Evolutionary conservation across 2,797 vertebrate species (phyloP), one percentile per base, ranked within the genome.

Genomic region (Sebastes jordani): DNA sequence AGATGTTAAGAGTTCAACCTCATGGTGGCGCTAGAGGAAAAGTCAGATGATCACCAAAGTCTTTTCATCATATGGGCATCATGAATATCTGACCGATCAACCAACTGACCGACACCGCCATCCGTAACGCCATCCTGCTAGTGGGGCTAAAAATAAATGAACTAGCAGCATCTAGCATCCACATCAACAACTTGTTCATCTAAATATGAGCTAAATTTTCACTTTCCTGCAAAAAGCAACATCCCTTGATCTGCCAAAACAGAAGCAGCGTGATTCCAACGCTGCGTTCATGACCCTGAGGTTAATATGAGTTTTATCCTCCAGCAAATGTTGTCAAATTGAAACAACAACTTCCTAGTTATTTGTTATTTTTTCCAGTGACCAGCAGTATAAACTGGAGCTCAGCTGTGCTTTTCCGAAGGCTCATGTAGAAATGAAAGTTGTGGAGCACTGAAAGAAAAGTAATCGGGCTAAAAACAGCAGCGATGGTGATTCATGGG

Each of bases 401-500:
- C 61, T 77, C 46, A 30, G 36, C 6, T 5, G 14, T 36, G n/a
- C 11, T 13, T 5, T 54, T 54, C 16, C 2, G 5, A 64, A 20
- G 38, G 6, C 55, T 75, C 18, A 13, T 42, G 18, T 9, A 32
- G 58, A 42, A 56, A 81, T 78, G 42, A 68, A 81, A 86, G 60
- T 66, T 9, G 14, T 25, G 61, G 16, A 59, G 25, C 29, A 1
- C 11, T 49, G 65, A 76, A 34, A 81, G 61, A 54, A 84, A 84
- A 74, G 74, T 36, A 84, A 83, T 88, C 55, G 14, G 13, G 58
- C 69, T 74, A 63, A 80, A 81, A 76, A 71, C 61, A 77, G 63
- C 64, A 49, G n/a, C 5, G 27, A 18, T 10, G 76, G 71, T 88
- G 88, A 87, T 88, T 85, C 85, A 87, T 76, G 64, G 46, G 29